Evolutionary conservation across 1,140 invertebrate genomes (phyloP).

Genomic region (Sycophila sp.): DNA sequence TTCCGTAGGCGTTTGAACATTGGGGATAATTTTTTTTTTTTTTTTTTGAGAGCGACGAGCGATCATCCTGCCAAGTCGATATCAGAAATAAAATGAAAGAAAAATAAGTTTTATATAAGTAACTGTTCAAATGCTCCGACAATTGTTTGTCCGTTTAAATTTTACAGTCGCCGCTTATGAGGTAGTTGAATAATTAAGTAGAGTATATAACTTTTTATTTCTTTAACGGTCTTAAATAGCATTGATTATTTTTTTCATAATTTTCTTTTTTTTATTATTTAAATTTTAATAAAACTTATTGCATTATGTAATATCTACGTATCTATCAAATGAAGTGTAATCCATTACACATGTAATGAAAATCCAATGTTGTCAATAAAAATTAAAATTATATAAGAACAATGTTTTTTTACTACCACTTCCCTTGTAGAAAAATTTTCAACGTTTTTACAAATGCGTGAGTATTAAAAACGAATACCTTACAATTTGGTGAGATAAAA

Average conservation of each 20-base stretch:
- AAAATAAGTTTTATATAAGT: constrained; percentile 23
- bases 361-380: constrained; percentile 63
- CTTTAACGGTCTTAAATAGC: background rate
- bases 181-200: background rate
- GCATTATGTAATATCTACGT: constrained; percentile 55
- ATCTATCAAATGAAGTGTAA: constrained; percentile 55
- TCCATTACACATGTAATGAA: constrained; percentile 57
- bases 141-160: constrained; percentile 13
- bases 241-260: background rate
- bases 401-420: constrained; percentile 38
- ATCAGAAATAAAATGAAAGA: background rate
- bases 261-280: background rate
- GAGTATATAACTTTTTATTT: background rate
- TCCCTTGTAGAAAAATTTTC: too few species aligned
- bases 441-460: too few species aligned
- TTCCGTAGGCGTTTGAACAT: constrained; percentile 23
- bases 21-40: constrained; percentile 21
- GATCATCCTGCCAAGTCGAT: constrained; percentile 14
- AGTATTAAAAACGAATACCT: too few species aligned
- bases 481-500: constrained; percentile 19
- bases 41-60: too few species aligned
- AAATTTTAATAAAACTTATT: constrained; percentile 32
- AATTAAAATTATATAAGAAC: constrained; percentile 39
- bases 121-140: background rate
- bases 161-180: background rate